Percentiles rank a stretch among this genome's conserved stretches.
These are phyloP conservation scores for Mionectes olivaceus DNA, from an alignment of 2,797 vertebrate species.

Conservation along the genomic window DNA sequence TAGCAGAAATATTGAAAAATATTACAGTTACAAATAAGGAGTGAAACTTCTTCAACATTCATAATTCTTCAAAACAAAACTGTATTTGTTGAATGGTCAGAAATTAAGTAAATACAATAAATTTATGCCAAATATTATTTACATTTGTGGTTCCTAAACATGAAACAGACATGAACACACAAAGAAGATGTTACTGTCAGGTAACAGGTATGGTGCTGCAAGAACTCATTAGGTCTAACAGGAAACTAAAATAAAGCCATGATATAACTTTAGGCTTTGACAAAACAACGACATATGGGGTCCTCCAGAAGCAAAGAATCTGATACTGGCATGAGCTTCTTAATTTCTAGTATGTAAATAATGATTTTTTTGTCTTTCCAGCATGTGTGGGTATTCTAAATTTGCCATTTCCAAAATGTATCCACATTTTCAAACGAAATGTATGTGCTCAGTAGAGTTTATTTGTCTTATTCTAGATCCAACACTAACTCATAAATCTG, in stretches of 20 bases:
- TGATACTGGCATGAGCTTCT: neutral
- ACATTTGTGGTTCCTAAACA: neutral
- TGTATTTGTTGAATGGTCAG: neutral
- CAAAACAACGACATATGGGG: rapidly evolving
- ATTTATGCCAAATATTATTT: neutral
- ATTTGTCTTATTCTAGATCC: neutral
- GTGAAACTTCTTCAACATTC: neutral
- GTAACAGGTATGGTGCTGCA: neutral
- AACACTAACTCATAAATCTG: neutral
- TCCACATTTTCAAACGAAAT: neutral
- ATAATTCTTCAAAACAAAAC: neutral
- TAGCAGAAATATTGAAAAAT: neutral
- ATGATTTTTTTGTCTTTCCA: neutral
- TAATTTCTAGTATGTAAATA: neutral
- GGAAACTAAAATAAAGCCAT: neutral
- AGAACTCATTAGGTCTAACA: neutral
- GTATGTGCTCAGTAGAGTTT: neutral
- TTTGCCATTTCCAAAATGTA: neutral
- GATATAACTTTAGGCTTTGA: neutral
- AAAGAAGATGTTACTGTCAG: neutral
- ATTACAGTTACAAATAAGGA: neutral
- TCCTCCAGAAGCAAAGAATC: neutral
- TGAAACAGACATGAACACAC: neutral
- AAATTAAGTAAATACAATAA: neutral
- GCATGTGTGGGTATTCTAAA: neutral